A percentile compares a stretch with the other conserved stretches of the same genome.
Evolutionary conservation across 2,888 invertebrate genomes (phyloP).

Genomic region (Dynastes tityus): DNA sequence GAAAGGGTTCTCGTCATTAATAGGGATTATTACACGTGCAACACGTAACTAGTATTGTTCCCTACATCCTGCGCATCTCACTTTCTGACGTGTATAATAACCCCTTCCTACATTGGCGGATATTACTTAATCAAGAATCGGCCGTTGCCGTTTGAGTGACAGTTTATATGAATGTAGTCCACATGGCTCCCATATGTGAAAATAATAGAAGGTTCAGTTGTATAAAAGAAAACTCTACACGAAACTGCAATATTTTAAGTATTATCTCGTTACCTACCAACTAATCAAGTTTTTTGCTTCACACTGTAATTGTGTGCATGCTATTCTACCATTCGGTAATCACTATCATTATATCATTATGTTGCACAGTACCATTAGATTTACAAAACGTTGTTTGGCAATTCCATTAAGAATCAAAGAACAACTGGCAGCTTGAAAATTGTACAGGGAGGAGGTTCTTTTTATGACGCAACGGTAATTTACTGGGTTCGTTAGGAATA

Average conservation of each 20-base stretch:
- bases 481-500: no score
- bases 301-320: neutral
- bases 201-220: neutral
- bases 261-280: no score
- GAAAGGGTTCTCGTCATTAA: neutral
- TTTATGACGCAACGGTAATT: no score
- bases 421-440: neutral
- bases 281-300: no score
- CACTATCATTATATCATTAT: conserved; percentile 1
- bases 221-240: neutral
- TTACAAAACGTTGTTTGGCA: neutral
- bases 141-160: neutral
- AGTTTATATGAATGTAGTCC: neutral
- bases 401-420: neutral
- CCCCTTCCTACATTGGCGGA: neutral
- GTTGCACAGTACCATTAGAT: neutral
- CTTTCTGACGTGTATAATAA: neutral
- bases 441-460: neutral
- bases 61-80: conserved; percentile 7
- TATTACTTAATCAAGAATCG: neutral
- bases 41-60: neutral
- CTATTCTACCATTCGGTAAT: conserved; percentile 8
- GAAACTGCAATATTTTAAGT: no score
- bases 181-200: neutral
- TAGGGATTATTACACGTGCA: neutral